Evolutionary conservation across 2,797 vertebrate species (phyloP).

Genomic region (Allobates femoralis): DNA sequence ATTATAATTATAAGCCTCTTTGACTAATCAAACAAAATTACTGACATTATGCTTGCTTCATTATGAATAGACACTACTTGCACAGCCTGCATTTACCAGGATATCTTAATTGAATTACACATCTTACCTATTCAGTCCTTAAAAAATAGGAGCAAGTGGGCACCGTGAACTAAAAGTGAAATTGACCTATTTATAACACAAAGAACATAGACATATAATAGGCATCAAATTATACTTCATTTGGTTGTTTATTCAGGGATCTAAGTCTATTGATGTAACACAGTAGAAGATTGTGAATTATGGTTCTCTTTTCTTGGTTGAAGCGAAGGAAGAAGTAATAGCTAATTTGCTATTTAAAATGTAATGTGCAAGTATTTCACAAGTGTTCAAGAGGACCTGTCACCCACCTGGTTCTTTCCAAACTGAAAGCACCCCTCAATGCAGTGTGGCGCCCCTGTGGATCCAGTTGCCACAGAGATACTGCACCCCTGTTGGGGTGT

Average conservation of each 20-base stretch:
- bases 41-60: background rate
- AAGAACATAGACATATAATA: background rate
- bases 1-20: slow-evolving; percentile 4
- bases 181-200: background rate
- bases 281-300: background rate
- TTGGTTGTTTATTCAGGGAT: background rate
- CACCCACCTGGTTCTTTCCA: no score
- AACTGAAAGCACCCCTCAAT: no score
- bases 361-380: background rate
- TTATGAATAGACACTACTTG: background rate
- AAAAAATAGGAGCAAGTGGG: background rate
- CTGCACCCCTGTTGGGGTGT: no score
- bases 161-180: background rate
- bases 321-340: background rate
- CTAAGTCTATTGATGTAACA: background rate
- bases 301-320: background rate
- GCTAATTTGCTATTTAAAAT: background rate
- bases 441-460: no score
- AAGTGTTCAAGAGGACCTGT: no score
- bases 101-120: slow-evolving; percentile 25
- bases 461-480: no score
- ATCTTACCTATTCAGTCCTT: slow-evolving; percentile 16
- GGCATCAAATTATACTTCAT: background rate
- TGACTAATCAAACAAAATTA: slow-evolving; percentile 34
- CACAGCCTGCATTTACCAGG: background rate